These are phyloP conservation scores for Rhyacichthys aspro DNA, from an alignment of 2,797 vertebrate species.

Conservation along the genomic window DNA sequence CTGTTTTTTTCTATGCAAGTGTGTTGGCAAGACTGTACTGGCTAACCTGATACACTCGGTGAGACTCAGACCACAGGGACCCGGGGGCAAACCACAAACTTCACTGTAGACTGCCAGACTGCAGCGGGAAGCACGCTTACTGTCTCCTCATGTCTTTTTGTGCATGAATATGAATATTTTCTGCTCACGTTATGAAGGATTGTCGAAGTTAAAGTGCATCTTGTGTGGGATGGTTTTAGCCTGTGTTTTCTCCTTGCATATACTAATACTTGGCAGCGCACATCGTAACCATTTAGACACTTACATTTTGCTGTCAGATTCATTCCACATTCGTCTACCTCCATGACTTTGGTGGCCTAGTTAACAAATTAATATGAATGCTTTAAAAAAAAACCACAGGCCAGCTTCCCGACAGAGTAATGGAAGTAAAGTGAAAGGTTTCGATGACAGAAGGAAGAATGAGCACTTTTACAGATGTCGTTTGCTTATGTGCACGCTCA, in stretches of 20 bases:
- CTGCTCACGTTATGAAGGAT: slow-evolving; percentile 1
- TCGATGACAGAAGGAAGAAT: slow-evolving; percentile 27
- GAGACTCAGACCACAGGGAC: slow-evolving; percentile 52
- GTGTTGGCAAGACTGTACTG: slow-evolving; percentile 27
- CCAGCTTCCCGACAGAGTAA: slow-evolving; percentile 32
- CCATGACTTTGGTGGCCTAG: slow-evolving; percentile 53
- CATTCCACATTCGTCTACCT: slow-evolving; percentile 27
- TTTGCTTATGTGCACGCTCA: background rate
- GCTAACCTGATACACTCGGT: slow-evolving; percentile 48
- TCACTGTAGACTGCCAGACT: slow-evolving; percentile 41
- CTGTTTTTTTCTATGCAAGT: slow-evolving; percentile 13
- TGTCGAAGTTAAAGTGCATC: background rate
- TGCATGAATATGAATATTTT: slow-evolving; percentile 7
- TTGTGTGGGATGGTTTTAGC: background rate
- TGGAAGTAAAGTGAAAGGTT: background rate
- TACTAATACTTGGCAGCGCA: background rate
- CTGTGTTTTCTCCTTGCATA: background rate
- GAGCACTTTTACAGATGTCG: slow-evolving; percentile 38
- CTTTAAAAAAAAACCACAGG: slow-evolving; percentile 59
- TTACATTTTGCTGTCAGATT: slow-evolving; percentile 32
- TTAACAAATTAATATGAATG: slow-evolving; percentile 65
- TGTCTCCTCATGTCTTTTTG: slow-evolving; percentile 18
- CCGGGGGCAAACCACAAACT: slow-evolving; percentile 51
- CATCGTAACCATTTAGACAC: background rate
- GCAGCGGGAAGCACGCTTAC: slow-evolving; percentile 42